Base-by-base conservation (phyloP, 92 coral and sea anemone species). In the Actinostola sp. region DNA sequence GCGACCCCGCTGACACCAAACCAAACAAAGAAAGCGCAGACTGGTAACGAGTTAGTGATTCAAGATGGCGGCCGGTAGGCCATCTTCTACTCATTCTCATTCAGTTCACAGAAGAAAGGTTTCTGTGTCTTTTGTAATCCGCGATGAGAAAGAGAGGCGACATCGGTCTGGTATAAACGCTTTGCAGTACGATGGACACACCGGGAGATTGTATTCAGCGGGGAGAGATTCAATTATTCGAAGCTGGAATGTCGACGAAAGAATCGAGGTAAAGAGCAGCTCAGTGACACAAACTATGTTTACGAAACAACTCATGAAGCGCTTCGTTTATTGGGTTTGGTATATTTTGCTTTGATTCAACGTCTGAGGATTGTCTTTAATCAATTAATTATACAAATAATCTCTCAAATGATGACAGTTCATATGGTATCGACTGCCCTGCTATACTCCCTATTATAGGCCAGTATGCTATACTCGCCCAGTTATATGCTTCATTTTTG, bases 21-120 rank as follows among this genome's bases (percentile, higher is more conserved):
- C n/a, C n/a, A 53, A 4, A 25, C 45, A 39, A 14, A 24, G 30
- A 35, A 38, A 12, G 36, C 11, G 63, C n/a, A 30, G 63, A 5
- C 63, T 30, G 27, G 63, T 57, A 29, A 23, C 39, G 0, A 57
- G 38, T 19, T 19, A n/a, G n/a, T 38, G n/a, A 57, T 31, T 73
- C 89, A 93, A 89, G 85, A 93, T 93, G 98, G 98, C 98, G 97
- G 96, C 92, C 76, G 83, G 97, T 24, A 84, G 97, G 84, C 95
- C 84, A 11, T 41, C 87, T 38, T 87, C 92, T 25, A 74, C 76
- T 43, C 82, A 84, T 20, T 84, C 88, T 23, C 93, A 84, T 43
- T 78, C 90, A 10, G 51, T 66, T 41, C 81, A 88, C 17, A 86
- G 96, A 64, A 82, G 93, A 61, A 93, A 90, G 79, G 93, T 87